These are phyloP conservation scores for Paracanthobrama guichenoti DNA, from an alignment of 2,113 vertebrate species.

Conservation along the genomic window DNA sequence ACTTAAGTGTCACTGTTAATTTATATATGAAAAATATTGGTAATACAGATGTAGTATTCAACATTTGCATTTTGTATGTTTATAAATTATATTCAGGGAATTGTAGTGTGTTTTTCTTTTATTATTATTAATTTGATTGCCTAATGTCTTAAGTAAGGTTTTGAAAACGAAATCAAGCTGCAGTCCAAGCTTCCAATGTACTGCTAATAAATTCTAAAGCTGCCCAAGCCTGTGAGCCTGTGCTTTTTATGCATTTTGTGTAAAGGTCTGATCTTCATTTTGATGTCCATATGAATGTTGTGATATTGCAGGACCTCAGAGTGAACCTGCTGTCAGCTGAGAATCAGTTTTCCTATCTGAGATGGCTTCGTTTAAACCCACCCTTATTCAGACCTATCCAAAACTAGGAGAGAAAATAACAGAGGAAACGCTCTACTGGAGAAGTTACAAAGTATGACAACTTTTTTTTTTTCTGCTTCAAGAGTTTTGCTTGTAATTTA, in stretches of 20 bases:
- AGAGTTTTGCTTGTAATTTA: neutral
- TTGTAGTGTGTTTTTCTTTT: no score
- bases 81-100: neutral
- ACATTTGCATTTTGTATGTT: neutral
- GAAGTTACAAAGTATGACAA: constrained; percentile 84
- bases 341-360: constrained; percentile 4
- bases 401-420: constrained; percentile 90
- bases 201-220: neutral
- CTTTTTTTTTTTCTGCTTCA: neutral
- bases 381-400: constrained; percentile 81
- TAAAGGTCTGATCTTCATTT: neutral
- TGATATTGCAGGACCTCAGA: neutral
- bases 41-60: neutral
- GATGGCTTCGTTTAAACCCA: constrained; percentile 90
- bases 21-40: neutral
- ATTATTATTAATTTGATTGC: no score
- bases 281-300: neutral
- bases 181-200: neutral
- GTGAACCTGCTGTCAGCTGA: neutral
- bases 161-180: neutral
- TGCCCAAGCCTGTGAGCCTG: neutral
- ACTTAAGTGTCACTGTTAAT: neutral
- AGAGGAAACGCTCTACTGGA: constrained; percentile 93
- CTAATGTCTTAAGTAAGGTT: neutral
- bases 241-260: neutral